Evolutionary conservation across 2,888 invertebrate genomes (phyloP).

Genomic region (Drosophila prolongata): DNA sequence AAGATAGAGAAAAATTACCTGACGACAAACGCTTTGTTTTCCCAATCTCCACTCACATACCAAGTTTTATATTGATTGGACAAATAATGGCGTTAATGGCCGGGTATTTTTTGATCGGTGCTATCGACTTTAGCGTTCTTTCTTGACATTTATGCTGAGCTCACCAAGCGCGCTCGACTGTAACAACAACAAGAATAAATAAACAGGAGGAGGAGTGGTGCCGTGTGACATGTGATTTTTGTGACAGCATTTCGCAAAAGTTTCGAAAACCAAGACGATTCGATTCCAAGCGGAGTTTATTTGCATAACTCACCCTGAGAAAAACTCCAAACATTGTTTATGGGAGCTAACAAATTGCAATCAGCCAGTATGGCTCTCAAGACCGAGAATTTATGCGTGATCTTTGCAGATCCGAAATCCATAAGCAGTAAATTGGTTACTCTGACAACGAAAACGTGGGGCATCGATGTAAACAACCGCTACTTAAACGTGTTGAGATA

Average conservation of each 20-base stretch:
- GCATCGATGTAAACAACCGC: too few relatives aligned
- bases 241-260: constrained; percentile 46
- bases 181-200: constrained; percentile 20
- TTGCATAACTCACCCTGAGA: constrained; percentile 22
- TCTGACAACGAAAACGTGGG: too few relatives aligned
- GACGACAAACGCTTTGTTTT: background rate
- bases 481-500: too few relatives aligned
- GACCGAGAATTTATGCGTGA: background rate
- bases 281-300: background rate
- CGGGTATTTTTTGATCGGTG: background rate
- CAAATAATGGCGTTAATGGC: background rate
- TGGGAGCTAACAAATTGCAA: constrained; percentile 22
- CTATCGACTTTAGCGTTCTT: background rate
- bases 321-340: constrained; percentile 12
- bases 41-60: background rate
- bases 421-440: background rate
- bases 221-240: constrained; percentile 49
- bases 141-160: constrained; percentile 30
- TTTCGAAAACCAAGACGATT: constrained; percentile 1
- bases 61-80: background rate
- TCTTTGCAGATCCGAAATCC: background rate
- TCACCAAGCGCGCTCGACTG: constrained; percentile 52
- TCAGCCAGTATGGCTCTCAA: background rate
- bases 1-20: background rate
- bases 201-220: constrained; percentile 18